Percentiles rank a stretch among this genome's conserved stretches.
These are phyloP conservation scores for Nephrocerus scutellatus DNA, from an alignment of 2,888 invertebrate species.

Conservation along the genomic window DNA sequence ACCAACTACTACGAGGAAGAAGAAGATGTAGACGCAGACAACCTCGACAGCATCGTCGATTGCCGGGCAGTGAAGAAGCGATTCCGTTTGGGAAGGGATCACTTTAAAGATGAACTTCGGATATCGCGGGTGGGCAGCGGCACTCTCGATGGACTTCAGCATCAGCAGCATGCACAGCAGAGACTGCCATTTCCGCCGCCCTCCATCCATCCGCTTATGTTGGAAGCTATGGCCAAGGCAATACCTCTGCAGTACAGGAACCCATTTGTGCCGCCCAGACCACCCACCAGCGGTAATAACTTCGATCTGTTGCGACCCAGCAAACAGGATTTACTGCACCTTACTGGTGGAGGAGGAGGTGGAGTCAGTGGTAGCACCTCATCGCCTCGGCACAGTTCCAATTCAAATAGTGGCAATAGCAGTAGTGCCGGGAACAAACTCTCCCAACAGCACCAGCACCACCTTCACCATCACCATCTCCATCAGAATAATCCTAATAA, in stretches of 20 bases:
- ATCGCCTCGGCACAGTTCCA: constrained; percentile 14
- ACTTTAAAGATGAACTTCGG: constrained; percentile 23
- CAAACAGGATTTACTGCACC: constrained; percentile 12
- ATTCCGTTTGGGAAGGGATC: no score
- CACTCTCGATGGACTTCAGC: no score
- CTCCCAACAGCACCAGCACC: constrained; percentile 5
- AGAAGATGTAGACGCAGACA: no score
- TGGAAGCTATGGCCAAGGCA: constrained; percentile 63
- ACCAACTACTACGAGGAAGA: no score
- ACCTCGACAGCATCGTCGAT: constrained; percentile 20
- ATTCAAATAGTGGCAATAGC: neutral
- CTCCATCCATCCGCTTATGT: constrained; percentile 62
- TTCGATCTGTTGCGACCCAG: constrained; percentile 53
- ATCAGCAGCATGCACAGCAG: no score
- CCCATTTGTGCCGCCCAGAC: constrained; percentile 50
- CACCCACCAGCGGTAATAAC: constrained; percentile 49
- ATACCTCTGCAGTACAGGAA: constrained; percentile 56
- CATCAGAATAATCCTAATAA: constrained; percentile 19
- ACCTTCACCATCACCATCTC: constrained; percentile 23
- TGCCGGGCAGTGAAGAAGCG: constrained; percentile 1
- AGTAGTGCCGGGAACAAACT: neutral
- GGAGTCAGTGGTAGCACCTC: constrained; percentile 19
- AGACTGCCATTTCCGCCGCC: constrained; percentile 40
- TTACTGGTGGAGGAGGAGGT: constrained; percentile 22
- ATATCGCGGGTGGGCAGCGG: constrained; percentile 15